Conservation (phyloP, 2,888 invertebrate genomes). For the Caenorhabditis sulstoni region DNA sequence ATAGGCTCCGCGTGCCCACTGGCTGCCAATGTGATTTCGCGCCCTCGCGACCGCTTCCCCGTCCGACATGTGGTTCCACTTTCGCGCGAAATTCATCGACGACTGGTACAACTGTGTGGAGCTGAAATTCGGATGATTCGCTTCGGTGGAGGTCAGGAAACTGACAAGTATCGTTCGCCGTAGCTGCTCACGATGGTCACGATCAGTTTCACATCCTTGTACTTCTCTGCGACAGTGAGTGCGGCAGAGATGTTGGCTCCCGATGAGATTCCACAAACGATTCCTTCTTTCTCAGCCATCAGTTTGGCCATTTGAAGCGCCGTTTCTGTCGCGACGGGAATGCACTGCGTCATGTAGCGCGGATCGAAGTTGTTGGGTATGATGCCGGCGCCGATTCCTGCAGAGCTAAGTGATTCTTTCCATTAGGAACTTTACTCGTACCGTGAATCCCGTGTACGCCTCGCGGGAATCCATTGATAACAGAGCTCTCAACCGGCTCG, state of each 20-base stretch:
- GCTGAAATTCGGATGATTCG: not conserved
- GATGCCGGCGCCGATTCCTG: conserved; percentile 71
- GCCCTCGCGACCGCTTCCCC: no score
- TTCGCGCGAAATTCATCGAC: conserved; percentile 27
- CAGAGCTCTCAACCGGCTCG: no score
- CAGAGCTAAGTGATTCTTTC: no score
- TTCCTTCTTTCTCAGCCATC: conserved; percentile 66
- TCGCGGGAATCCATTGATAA: no score
- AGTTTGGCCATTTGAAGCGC: conserved; percentile 67
- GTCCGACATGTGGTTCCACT: conserved; percentile 23
- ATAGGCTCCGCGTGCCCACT: no score
- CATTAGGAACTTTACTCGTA: no score
- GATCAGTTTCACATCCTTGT: conserved; percentile 69
- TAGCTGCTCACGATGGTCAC: conserved; percentile 70
- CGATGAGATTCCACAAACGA: conserved; percentile 69
- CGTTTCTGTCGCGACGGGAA: conserved; percentile 62
- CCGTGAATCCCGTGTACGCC: no score
- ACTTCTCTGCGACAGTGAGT: conserved; percentile 63
- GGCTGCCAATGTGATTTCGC: no score
- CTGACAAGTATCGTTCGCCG: conserved; percentile 71
- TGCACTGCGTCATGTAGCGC: conserved; percentile 45
- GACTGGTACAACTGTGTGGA: conserved; percentile 47
- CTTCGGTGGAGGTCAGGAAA: not conserved
- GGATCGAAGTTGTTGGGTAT: conserved; percentile 64
- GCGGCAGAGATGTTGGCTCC: conserved; percentile 72